phyloP scores from a whole-genome alignment of 2,797 vertebrate species.

The Anguilla anguilla region DNA sequence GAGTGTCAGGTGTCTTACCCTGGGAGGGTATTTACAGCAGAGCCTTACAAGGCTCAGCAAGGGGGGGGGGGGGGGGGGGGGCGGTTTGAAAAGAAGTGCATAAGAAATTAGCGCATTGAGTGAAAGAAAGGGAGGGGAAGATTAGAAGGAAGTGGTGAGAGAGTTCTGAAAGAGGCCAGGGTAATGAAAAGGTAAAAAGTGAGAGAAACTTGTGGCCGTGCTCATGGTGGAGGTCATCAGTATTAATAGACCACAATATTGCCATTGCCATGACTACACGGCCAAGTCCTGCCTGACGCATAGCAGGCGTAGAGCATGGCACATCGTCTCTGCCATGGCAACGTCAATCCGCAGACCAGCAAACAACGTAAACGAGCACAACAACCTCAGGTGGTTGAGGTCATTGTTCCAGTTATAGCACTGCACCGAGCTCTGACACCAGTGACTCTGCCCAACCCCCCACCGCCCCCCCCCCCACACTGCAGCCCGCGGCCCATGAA shows the following conservation, averaged over 20 bases:
- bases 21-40: conserved; percentile 11
- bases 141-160: too few relatives aligned
- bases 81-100: neutral
- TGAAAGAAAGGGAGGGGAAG: neutral
- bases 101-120: neutral
- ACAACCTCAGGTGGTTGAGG: conserved; percentile 13
- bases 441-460: too few relatives aligned
- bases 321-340: neutral
- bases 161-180: neutral
- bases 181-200: neutral
- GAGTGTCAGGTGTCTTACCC: conserved; percentile 5
- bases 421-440: neutral
- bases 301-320: neutral
- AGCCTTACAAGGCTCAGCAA: neutral
- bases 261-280: conserved; percentile 16
- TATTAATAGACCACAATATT: conserved; percentile 31
- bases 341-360: conserved; percentile 2
- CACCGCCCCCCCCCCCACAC: neutral
- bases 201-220: neutral
- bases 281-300: neutral
- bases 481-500: conserved; percentile 65
- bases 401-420: conserved; percentile 19
- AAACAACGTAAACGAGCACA: neutral
- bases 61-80: neutral
- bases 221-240: neutral